These are phyloP conservation scores for Mythimna loreyi DNA, from an alignment of 2,888 invertebrate species.

Conservation along the genomic window DNA sequence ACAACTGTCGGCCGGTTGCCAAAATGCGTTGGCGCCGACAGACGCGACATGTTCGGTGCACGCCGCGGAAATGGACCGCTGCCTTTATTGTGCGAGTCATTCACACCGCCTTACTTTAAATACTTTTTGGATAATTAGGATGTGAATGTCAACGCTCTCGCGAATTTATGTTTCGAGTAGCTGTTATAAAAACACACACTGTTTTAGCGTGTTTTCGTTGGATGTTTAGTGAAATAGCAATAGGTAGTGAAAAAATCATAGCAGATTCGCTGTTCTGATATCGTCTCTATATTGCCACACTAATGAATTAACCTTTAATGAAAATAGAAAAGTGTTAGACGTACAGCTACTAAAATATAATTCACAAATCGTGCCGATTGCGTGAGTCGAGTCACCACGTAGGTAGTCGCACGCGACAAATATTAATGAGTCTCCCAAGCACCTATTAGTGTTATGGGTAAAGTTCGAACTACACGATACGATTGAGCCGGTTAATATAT, in stretches of 20 bases:
- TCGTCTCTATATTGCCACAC: background rate
- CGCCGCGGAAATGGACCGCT: conserved; percentile 62
- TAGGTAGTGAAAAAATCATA: conserved; percentile 14
- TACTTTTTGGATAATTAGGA: conserved; percentile 70
- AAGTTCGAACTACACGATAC: conserved; percentile 39
- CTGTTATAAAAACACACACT: conserved; percentile 21
- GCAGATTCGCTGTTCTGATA: conserved; percentile 20
- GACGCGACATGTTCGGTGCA: conserved; percentile 55
- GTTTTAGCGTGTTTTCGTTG: conserved; percentile 28
- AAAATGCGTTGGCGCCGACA: conserved; percentile 72
- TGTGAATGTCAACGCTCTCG: conserved; percentile 53
- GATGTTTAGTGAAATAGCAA: conserved; percentile 25
- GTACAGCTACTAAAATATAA: background rate
- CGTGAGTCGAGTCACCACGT: conserved; percentile 20
- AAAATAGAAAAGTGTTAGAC: conserved; percentile 15
- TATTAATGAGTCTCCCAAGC: conserved; percentile 40
- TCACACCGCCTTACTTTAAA: conserved; percentile 66
- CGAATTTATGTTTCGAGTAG: conserved; percentile 29
- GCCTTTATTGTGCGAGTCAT: conserved; percentile 68
- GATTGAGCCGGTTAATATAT: conserved; percentile 52
- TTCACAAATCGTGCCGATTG: conserved; percentile 21
- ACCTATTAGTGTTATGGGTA: conserved; percentile 29
- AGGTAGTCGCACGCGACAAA: conserved; percentile 22
- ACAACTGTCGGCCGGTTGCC: conserved; percentile 72
- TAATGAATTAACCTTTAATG: conserved; percentile 5